Percentiles rank a stretch among this genome's conserved stretches.
Conservation (phyloP, 2,888 invertebrate genomes). For the Glomeris marginata region DNA sequence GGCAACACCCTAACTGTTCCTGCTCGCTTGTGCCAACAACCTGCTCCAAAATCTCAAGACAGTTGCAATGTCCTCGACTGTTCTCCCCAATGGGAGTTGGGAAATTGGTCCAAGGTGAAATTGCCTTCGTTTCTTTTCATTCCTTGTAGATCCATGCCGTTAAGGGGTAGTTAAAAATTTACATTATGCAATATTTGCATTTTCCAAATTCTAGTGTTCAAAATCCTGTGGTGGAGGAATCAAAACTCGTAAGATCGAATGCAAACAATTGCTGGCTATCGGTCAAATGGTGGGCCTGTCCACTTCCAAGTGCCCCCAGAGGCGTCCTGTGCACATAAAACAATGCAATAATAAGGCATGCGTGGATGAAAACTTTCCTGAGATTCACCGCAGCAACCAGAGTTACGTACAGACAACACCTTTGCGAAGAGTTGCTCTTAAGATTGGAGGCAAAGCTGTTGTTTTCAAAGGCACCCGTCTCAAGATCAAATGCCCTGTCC, state of each 20-base stretch:
- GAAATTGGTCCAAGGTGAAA: constrained; percentile 61
- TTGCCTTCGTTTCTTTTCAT: neutral
- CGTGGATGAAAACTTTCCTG: constrained; percentile 48
- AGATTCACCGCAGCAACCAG: constrained; percentile 58
- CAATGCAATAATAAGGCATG: constrained; percentile 75
- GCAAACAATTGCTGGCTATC: constrained; percentile 84
- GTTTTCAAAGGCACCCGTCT: constrained; percentile 82
- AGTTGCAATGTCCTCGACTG: constrained; percentile 88
- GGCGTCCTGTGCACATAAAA: constrained; percentile 54
- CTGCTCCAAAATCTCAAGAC: constrained; percentile 72
- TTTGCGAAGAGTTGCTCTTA: constrained; percentile 64
- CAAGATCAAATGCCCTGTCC: constrained; percentile 86
- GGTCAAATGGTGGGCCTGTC: constrained; percentile 74
- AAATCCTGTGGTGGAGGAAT: constrained; percentile 85
- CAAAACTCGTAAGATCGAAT: constrained; percentile 62
- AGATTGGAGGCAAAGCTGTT: constrained; percentile 78
- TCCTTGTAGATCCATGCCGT: too few species aligned
- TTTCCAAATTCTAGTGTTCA: constrained; percentile 46
- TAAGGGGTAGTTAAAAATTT: too few species aligned
- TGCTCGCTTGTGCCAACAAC: constrained; percentile 81
- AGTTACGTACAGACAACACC: constrained; percentile 72
- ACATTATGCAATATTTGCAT: too few species aligned
- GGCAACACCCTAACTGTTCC: constrained; percentile 86
- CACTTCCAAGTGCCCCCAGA: constrained; percentile 48
- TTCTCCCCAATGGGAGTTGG: constrained; percentile 74